These are phyloP conservation scores for Pocillopora meandrina DNA, from an alignment of 92 coral and sea anemone genomes.

Conservation along the genomic window DNA sequence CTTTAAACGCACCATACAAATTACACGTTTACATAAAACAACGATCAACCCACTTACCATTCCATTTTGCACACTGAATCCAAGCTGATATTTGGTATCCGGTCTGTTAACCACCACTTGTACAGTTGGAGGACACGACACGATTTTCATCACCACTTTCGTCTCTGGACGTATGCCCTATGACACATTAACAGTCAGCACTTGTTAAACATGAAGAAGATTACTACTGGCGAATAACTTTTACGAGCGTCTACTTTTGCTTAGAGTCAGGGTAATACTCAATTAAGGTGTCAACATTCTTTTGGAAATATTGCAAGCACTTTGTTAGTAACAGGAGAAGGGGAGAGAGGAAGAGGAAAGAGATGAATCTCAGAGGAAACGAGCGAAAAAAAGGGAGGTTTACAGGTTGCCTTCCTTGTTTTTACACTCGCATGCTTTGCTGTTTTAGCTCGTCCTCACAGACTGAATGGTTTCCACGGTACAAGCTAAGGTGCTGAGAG, in stretches of 20 bases:
- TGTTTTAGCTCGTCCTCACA: not conserved
- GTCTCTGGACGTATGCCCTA: slow-evolving; percentile 79
- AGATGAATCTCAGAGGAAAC: too few relatives aligned
- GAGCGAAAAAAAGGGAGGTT: too few relatives aligned
- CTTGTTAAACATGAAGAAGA: not conserved
- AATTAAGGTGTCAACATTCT: too few relatives aligned
- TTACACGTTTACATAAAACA: not conserved
- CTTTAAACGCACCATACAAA: not conserved
- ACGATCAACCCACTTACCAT: slow-evolving; percentile 57
- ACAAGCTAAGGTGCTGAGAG: too few relatives aligned
- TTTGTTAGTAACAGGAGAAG: too few relatives aligned
- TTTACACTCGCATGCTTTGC: not conserved
- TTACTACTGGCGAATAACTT: too few relatives aligned
- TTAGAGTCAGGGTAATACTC: too few relatives aligned
- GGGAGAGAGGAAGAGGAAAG: too few relatives aligned
- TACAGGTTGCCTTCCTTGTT: too few relatives aligned
- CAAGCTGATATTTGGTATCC: slow-evolving; percentile 97
- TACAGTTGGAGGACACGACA: slow-evolving; percentile 97
- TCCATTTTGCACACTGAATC: slow-evolving; percentile 99
- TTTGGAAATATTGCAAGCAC: too few relatives aligned
- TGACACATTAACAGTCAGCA: not conserved
- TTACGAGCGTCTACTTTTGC: too few relatives aligned
- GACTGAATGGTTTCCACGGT: too few relatives aligned
- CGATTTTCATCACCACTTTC: slow-evolving; percentile 87
- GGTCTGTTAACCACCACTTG: slow-evolving; percentile 98